Evolutionary conservation across 2,113 vertebrate genomes (phyloP).

Genomic region (Pachyramphus minor): DNA sequence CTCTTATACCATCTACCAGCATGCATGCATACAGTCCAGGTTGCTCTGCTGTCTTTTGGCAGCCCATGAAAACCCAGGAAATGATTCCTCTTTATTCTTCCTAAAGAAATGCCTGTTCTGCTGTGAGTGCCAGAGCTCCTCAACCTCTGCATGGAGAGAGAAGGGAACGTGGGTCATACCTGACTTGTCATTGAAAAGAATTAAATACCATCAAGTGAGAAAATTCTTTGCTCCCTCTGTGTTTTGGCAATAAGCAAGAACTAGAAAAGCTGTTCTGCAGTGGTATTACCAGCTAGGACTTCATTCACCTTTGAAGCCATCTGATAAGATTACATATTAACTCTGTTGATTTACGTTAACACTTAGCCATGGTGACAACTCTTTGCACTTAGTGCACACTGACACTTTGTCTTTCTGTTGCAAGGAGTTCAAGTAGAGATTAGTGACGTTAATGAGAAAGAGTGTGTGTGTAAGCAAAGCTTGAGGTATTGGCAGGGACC

Average conservation of each 20-base stretch:
- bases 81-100: neutral
- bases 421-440: constrained; percentile 33
- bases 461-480: neutral
- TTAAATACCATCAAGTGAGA: neutral
- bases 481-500: neutral
- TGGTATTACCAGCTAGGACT: neutral
- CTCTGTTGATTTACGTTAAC: constrained; percentile 28
- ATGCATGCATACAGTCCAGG: neutral
- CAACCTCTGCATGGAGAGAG: neutral
- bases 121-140: neutral
- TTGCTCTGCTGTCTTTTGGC: neutral
- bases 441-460: constrained; percentile 44
- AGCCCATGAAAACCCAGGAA: neutral
- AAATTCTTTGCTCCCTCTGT: neutral
- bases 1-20: neutral
- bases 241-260: neutral
- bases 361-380: constrained; percentile 32
- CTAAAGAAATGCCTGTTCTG: neutral
- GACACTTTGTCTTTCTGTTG: constrained; percentile 45
- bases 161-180: neutral
- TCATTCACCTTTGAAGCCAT: neutral
- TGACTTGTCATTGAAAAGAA: neutral
- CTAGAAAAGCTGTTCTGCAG: neutral
- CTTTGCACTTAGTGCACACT: constrained; percentile 24
- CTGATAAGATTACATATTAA: constrained; percentile 57